Evolutionary conservation across 2,797 vertebrate genomes (phyloP), one percentile per base, ranked within the genome.

Genomic region (Rhinophrynus dorsalis): DNA sequence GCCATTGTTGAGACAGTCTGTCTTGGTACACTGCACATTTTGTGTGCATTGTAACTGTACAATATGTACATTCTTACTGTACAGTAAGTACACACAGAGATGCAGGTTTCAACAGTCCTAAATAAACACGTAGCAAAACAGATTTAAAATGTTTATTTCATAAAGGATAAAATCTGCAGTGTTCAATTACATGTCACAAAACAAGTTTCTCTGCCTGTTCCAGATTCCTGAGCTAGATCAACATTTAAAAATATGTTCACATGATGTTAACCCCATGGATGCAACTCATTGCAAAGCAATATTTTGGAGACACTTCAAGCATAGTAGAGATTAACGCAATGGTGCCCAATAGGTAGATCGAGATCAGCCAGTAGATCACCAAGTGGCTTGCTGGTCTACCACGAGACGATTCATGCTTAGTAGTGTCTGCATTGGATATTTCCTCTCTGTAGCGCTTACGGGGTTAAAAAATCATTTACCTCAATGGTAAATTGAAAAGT

Each of bases 141-240:
- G 38, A 18, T 66, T 17, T 26, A 56, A 13, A 17, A 13, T 27
- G 21, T 63, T 72, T 27, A 12, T 23, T 55, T 64, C 56, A 50
- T 47, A 56, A 23, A 37, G 3, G 23, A 61, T 64, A 18, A 57
- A 47, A 40, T 40, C 40, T 30, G 7, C n/a, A 29, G 11, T 32
- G 32, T 72, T 38, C 21, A 56, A 26, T 47, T 21, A 48, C 68
- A 70, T 17, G 29, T 37, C 40, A 57, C 47, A 64, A n/a, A 72
- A 72, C 68, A 51, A 33, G 68, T 64, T 58, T 48, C 40, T 65
- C 68, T 26, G 20, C 54, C 52, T 58, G 24, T 33, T 64, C 42
- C 42, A 58, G 60, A 72, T 64, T 47, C 38, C 27, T 45, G 10
- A 13, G 35, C 21, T 40, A 24, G 56, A 50, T 17, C 24, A 42